Evolutionary conservation across 2,888 invertebrate genomes (phyloP), one percentile per base, ranked within the genome.

Genomic region (Heteromurus nitidus): DNA sequence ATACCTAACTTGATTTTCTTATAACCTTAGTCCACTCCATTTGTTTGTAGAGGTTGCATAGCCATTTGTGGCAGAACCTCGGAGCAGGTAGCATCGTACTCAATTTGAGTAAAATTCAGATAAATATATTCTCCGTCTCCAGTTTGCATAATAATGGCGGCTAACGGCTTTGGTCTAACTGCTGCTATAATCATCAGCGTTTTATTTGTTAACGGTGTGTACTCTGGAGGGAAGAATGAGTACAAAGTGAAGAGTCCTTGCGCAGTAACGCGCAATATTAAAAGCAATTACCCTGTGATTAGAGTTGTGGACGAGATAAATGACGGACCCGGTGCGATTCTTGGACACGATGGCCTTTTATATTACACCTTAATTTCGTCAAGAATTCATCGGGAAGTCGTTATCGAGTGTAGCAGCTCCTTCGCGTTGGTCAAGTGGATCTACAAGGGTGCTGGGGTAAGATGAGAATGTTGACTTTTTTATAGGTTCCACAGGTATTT

Each of bases 381-480:
- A 18, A 60, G 80, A 16, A 82, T 77, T 7, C 80, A 73, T 5
- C 30, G 73, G 9, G 77, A 80, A n/a, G 79, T 84, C 1, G 79
- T 83, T 13, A 81, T 84, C 20, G 84, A 84, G 55, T 84, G 84
- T 36, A 75, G 82, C 26, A 81, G 74, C 22, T 55, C 74, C 13
- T 16, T 47, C n/a, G 77, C 74, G 1, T 42, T 16, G 5, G 82
- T 84, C 20, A 77, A 82, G 60, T 84, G 84, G 84, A 22, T 53
- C 58, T 84, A 84, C 55, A 72, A 75, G 44, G 84, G 84, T 1
- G 60, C 53, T 28, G 84, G 84, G 62, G 84, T 84, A 75, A 74
- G 50, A 30, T 76, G 47, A 64, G 65, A 67, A 70, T 53, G 11
- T 47, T 50, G 1, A 53, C 16, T n/a, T 36, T 67, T 50, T 18